These are phyloP conservation scores for Brachionus sp. DNA, from an alignment of 1,140 invertebrate species.

Conservation along the genomic window DNA sequence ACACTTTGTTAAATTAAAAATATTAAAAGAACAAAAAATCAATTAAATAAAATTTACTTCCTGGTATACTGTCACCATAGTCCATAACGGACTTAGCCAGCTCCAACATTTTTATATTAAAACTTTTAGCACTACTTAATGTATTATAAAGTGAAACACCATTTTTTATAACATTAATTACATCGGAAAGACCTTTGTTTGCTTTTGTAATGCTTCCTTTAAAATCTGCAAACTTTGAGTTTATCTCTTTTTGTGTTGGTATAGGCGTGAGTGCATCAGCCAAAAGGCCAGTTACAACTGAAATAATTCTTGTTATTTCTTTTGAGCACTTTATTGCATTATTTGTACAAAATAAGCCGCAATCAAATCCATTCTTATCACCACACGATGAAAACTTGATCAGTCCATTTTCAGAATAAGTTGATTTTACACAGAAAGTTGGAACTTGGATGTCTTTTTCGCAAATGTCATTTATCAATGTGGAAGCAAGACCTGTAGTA, in stretches of 20 bases:
- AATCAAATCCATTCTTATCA: neutral
- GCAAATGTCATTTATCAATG: neutral
- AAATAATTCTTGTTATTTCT: neutral
- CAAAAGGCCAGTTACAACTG: neutral
- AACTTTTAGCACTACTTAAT: neutral
- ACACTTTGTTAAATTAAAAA: neutral
- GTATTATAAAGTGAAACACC: neutral
- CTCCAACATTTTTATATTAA: neutral
- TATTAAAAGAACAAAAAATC: neutral
- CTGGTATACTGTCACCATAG: neutral
- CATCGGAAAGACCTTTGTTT: neutral
- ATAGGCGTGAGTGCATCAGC: neutral
- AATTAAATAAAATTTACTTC: neutral
- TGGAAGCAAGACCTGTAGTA: neutral
- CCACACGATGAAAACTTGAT: neutral
- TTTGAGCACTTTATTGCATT: neutral
- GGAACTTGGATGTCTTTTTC: neutral
- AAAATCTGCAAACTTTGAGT: neutral
- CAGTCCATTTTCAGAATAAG: neutral
- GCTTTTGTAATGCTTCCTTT: neutral
- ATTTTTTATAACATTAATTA: neutral
- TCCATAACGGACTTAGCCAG: neutral
- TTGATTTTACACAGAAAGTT: neutral
- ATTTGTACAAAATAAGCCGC: conserved; percentile 13
- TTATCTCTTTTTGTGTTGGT: neutral